Conservation (phyloP, 2,888 invertebrate genomes). For the Phragmatobia fuliginosa region DNA sequence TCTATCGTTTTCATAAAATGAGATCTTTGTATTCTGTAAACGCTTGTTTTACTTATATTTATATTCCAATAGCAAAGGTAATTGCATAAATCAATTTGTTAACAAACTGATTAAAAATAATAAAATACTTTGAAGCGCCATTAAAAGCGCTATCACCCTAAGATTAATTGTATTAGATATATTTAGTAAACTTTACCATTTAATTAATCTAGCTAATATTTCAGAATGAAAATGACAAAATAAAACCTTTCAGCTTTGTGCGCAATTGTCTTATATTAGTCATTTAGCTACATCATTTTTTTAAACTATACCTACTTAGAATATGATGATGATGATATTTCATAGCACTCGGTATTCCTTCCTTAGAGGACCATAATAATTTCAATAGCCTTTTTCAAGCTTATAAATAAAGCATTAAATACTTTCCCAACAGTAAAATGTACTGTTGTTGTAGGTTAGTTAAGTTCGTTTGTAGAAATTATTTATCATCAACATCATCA, state of each 20-base stretch:
- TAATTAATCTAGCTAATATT: not conserved
- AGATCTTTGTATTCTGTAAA: conserved; percentile 15
- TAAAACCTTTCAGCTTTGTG: not conserved
- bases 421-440: no score
- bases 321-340: no score
- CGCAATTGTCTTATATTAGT: not conserved
- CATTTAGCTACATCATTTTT: not conserved
- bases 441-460: no score
- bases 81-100: not conserved
- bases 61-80: not conserved
- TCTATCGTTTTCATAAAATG: conserved; percentile 33
- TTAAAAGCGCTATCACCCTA: not conserved
- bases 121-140: not conserved
- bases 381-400: no score
- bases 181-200: not conserved
- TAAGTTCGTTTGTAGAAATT: not conserved
- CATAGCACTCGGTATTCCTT: no score
- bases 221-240: not conserved
- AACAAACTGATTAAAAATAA: not conserved
- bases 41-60: conserved; percentile 1
- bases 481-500: no score
- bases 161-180: not conserved
- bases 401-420: no score
- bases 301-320: no score
- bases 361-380: no score